Evolutionary conservation across 1,140 invertebrate genomes (phyloP).

Genomic region (Oncopodura yosiiana): DNA sequence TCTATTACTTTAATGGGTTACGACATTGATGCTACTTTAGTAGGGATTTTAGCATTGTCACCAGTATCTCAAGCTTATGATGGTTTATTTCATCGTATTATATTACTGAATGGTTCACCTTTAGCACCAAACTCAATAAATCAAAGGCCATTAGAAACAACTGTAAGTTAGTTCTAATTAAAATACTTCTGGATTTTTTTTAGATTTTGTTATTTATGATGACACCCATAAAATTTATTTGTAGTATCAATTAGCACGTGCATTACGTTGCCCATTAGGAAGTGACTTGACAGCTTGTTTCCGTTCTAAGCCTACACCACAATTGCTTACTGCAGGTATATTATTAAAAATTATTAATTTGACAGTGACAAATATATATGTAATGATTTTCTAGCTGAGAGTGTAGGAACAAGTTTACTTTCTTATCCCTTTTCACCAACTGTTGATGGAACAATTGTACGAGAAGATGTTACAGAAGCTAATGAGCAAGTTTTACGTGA

Average conservation of each 20-base stretch:
- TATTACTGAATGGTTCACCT: constrained; percentile 32
- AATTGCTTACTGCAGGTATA: constrained; percentile 19
- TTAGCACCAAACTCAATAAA: constrained; percentile 30
- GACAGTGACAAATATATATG: too few relatives aligned
- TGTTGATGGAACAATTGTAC: constrained; percentile 27
- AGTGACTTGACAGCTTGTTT: constrained; percentile 25
- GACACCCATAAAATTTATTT: background rate
- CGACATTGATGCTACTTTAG: constrained; percentile 28
- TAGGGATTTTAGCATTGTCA: constrained; percentile 28
- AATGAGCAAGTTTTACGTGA: constrained; percentile 21
- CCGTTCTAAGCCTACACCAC: constrained; percentile 11
- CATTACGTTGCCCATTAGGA: constrained; percentile 22
- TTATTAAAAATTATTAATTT: too few relatives aligned
- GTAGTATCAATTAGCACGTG: constrained; percentile 27
- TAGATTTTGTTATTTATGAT: background rate
- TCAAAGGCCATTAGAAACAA: constrained; percentile 26
- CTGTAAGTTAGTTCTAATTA: constrained; percentile 15
- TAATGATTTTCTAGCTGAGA: too few relatives aligned
- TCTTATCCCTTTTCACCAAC: constrained; percentile 26
- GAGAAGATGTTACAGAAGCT: constrained; percentile 11
- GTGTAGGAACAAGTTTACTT: constrained; percentile 19
- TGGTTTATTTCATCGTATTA: constrained; percentile 32
- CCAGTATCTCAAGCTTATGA: constrained; percentile 31
- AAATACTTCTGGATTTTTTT: background rate
- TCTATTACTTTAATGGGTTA: constrained; percentile 28